Percentiles rank a stretch among this genome's conserved stretches.
These are phyloP conservation scores for Dynastes maya DNA, from an alignment of 2,888 invertebrate species.

Conservation along the genomic window DNA sequence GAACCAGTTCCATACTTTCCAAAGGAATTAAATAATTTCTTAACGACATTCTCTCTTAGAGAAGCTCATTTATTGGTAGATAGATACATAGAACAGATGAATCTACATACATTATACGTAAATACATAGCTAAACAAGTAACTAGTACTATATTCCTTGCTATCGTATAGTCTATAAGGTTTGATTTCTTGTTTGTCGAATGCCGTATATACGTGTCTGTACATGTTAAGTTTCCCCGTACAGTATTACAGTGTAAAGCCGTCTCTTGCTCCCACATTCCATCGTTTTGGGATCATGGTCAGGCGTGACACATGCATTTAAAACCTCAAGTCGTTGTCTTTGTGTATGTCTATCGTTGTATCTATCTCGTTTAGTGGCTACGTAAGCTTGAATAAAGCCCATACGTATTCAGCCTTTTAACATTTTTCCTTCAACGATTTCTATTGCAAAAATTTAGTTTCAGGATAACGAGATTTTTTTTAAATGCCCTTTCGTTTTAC, in stretches of 20 bases:
- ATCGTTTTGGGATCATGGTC: slow-evolving; percentile 54
- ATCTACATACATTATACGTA: background rate
- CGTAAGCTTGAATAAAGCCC: no score
- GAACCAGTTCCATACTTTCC: no score
- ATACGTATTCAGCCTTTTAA: no score
- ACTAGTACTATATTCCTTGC: background rate
- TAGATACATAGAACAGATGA: no score
- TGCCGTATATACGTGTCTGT: background rate
- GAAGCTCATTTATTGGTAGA: background rate
- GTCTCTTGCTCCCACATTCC: slow-evolving; percentile 51
- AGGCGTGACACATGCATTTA: slow-evolving; percentile 53
- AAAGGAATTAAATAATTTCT: no score
- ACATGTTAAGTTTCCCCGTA: background rate
- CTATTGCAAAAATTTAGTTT: no score
- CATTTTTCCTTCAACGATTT: no score
- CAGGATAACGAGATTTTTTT: background rate
- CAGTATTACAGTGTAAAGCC: slow-evolving; percentile 11
- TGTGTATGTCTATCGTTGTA: slow-evolving; percentile 15
- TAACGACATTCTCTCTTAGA: no score
- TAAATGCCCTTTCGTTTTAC: no score
- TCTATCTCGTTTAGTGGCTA: no score
- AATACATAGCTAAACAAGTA: background rate
- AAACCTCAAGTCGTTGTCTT: slow-evolving; percentile 32
- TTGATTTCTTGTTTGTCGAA: slow-evolving; percentile 34
- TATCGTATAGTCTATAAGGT: background rate